Conservation (phyloP, 2,888 invertebrate genomes). For the Allophyes oxyacanthae region DNA sequence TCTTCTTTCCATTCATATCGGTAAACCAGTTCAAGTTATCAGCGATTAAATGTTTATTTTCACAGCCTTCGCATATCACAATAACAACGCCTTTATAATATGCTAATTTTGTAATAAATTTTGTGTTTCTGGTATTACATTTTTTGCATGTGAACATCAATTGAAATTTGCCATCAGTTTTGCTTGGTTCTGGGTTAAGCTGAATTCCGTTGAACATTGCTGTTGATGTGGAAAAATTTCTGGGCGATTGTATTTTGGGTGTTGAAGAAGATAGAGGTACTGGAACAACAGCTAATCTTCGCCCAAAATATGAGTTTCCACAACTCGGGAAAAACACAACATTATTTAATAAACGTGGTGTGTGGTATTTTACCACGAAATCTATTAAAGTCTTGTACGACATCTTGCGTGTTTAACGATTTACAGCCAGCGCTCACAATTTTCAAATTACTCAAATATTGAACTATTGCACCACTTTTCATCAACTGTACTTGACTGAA, state of each 20-base stretch:
- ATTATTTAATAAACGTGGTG: slow-evolving; percentile 80
- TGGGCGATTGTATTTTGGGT: slow-evolving; percentile 74
- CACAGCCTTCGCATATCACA: slow-evolving; percentile 95
- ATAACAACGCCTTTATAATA: slow-evolving; percentile 97
- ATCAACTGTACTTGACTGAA: slow-evolving; percentile 15
- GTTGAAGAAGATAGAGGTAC: slow-evolving; percentile 72
- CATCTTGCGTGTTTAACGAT: slow-evolving; percentile 61
- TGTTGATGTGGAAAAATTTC: slow-evolving; percentile 72
- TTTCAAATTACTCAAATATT: slow-evolving; percentile 2
- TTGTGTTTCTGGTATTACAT: slow-evolving; percentile 93
- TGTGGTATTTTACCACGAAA: slow-evolving; percentile 83
- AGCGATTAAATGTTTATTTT: slow-evolving; percentile 97
- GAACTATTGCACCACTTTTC: slow-evolving; percentile 55
- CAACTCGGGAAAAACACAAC: slow-evolving; percentile 83
- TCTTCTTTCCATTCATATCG: slow-evolving; percentile 93
- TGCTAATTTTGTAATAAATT: slow-evolving; percentile 95
- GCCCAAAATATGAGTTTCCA: slow-evolving; percentile 83
- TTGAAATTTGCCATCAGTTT: slow-evolving; percentile 90
- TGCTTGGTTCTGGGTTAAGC: slow-evolving; percentile 62
- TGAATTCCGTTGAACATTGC: slow-evolving; percentile 68
- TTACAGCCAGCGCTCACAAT: background rate
- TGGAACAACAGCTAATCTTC: slow-evolving; percentile 69
- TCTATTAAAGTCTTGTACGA: slow-evolving; percentile 82
- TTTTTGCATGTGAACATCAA: slow-evolving; percentile 97
- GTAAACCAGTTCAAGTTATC: slow-evolving; percentile 99